These are phyloP conservation scores for Nesogale talazaci DNA, from an alignment of 2,113 vertebrate genomes.

Conservation along the genomic window DNA sequence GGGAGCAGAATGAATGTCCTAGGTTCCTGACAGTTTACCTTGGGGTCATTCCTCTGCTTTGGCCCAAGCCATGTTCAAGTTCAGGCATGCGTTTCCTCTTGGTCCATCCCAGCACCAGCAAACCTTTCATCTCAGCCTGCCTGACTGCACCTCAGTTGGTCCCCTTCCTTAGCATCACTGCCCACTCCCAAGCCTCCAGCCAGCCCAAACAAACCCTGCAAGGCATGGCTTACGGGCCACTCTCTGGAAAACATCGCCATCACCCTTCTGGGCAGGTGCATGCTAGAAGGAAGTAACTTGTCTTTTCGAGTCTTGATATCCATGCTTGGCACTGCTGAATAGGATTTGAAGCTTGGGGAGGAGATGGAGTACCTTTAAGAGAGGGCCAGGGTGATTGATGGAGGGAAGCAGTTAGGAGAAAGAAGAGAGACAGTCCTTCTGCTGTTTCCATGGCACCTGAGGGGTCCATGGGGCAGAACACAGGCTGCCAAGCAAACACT, in stretches of 20 bases:
- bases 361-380: too few species aligned
- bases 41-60: neutral
- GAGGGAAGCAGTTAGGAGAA: too few species aligned
- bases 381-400: too few species aligned
- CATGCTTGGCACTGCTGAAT: too few species aligned
- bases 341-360: too few species aligned
- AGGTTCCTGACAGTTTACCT: neutral
- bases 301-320: too few species aligned
- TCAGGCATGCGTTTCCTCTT: neutral
- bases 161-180: neutral
- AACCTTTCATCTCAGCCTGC: conserved; percentile 18
- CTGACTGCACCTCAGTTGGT: conserved; percentile 26
- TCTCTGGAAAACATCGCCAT: neutral
- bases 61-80: neutral
- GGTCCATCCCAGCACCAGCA: fast-evolving
- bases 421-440: too few species aligned
- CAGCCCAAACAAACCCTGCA: neutral
- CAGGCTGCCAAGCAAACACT: too few species aligned
- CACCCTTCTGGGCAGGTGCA: too few species aligned
- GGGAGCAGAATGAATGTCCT: neutral
- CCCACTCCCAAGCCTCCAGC: neutral
- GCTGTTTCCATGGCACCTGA: too few species aligned
- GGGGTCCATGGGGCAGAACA: too few species aligned
- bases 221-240: neutral
- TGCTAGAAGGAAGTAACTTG: too few species aligned